phyloP scores from a whole-genome alignment of 2,888 invertebrate genomes.

The Tenodera sinensis region DNA sequence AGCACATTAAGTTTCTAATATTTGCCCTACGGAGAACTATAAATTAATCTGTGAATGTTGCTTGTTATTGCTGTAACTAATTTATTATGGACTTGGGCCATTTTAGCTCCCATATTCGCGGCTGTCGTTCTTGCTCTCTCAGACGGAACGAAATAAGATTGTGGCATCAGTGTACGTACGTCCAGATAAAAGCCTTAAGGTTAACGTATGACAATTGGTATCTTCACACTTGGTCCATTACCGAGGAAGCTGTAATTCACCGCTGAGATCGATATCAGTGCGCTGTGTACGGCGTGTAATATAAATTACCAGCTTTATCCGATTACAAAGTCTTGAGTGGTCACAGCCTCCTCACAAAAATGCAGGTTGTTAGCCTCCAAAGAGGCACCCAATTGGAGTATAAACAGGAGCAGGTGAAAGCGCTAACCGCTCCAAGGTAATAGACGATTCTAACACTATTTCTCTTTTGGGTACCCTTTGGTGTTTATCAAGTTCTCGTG shows the following conservation, averaged over 20 bases:
- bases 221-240: neutral
- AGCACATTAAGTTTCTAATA: too few species aligned
- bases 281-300: neutral
- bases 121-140: too few species aligned
- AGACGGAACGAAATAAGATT: too few species aligned
- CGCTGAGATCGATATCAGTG: neutral
- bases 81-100: too few species aligned
- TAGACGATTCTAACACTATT: too few species aligned
- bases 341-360: neutral
- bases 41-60: too few species aligned
- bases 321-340: neutral
- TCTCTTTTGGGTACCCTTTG: too few species aligned
- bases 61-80: too few species aligned
- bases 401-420: neutral
- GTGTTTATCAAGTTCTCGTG: too few species aligned
- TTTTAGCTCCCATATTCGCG: too few species aligned
- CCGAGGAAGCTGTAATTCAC: neutral
- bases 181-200: neutral
- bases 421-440: neutral
- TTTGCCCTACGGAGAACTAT: too few species aligned
- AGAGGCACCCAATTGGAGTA: neutral
- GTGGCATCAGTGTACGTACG: neutral
- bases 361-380: neutral
- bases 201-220: neutral
- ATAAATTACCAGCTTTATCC: neutral